Conservation (phyloP, 2,113 vertebrate genomes). For the Saguinus imperator region DNA sequence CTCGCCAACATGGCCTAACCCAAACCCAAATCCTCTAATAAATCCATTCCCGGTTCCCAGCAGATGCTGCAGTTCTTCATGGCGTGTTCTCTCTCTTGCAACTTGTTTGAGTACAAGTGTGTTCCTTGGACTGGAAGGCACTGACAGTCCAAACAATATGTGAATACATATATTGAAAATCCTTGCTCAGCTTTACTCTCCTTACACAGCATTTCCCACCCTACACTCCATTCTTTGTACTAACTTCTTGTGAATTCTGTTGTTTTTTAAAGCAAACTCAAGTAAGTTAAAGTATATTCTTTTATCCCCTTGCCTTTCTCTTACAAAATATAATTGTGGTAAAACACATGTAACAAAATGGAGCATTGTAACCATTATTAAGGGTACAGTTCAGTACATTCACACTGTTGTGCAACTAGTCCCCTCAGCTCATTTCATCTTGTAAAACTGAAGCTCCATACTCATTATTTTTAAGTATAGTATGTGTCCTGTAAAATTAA, state of each 20-base stretch:
- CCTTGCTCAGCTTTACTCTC: neutral
- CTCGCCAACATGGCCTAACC: neutral
- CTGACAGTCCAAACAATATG: rapidly evolving
- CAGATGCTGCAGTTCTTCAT: neutral
- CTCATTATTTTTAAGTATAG: neutral
- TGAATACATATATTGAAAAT: rapidly evolving
- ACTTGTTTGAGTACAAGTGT: neutral
- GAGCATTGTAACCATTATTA: neutral
- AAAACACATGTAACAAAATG: neutral
- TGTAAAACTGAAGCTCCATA: neutral
- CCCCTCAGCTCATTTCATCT: neutral
- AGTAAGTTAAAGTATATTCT: neutral
- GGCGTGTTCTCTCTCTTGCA: rapidly evolving
- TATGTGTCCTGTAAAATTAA: neutral
- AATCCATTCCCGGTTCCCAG: neutral
- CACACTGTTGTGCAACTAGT: neutral
- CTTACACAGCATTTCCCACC: rapidly evolving
- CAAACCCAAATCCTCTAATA: neutral
- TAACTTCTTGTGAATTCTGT: neutral
- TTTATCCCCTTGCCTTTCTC: neutral
- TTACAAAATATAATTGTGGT: neutral
- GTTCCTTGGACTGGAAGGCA: neutral
- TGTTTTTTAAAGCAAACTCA: neutral
- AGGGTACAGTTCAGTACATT: neutral
- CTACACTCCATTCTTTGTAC: neutral